Base-by-base conservation (phyloP, 2,888 invertebrate genomes). In the Tromatobia lineatoria region DNA sequence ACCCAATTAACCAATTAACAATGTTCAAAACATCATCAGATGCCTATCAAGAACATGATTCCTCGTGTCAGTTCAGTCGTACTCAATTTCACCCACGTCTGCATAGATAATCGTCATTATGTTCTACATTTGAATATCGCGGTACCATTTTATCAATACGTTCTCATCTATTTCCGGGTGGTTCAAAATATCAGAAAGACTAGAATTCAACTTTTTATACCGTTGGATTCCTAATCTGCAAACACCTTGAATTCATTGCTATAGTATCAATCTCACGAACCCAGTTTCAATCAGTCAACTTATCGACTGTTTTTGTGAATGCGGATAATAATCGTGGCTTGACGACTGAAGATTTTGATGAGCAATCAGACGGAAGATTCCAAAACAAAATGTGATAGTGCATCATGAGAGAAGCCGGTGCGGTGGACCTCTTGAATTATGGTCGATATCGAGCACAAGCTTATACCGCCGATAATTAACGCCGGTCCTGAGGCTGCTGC, bases 391-490 rank as follows among this genome's bases (percentile, higher is more conserved):
- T 20, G 29, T 34, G 25, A 42, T 59, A 45, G 71, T 45, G 71
- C 23, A 54, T 73, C 57, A 59, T 23, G 71, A 42, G 42, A 25
- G 15, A 25, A 71, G 50, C 57, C 3, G n/a, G 34, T 50, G 29
- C 13, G 47, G 20, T 61, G 29, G 29, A 66, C 64, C 29, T 42
- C 88, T 89, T 92, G 92, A 92, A 90, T 91, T 92, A 92, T 91
- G 91, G 90, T 89, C 90, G 91, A 92, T 92, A 92, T 92, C 91
- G 91, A 88, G 89, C 87, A 83, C 87, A 79, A 85, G 87, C 88
- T 88, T 85, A 78, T 82, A 79, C 89, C 88, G 89, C 88, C 90
- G 91, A 91, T 92, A 92, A 92, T 92, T 92, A 92, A 92, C 91
- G 91, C 89, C 87, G 87, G 83, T 87, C 88, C 88, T 85, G 50